A percentile compares a stretch with the other conserved stretches of the same genome.
Conservation (phyloP, 2,797 vertebrate genomes). For the Myiotriccus ornatus region DNA sequence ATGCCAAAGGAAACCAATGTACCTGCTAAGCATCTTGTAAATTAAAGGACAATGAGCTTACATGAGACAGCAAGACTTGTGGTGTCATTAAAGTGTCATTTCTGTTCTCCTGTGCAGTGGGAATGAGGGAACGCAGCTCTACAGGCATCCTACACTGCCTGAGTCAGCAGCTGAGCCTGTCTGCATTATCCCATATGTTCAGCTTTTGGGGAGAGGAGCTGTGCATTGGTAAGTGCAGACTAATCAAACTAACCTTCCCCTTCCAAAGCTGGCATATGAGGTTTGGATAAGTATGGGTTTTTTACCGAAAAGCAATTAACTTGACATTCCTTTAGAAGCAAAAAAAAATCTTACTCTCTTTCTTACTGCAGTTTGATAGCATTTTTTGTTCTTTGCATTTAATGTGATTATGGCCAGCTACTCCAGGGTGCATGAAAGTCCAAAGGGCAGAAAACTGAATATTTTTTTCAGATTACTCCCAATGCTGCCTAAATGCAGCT, state of each 20-base stretch:
- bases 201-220: background rate
- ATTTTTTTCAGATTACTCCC: background rate
- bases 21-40: accelerated
- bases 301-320: background rate
- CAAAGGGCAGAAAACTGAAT: background rate
- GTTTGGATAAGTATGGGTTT: background rate
- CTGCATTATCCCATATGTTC: background rate
- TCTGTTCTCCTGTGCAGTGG: background rate
- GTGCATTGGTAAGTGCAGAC: background rate
- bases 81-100: background rate
- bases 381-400: background rate
- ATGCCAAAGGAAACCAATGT: accelerated
- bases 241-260: background rate
- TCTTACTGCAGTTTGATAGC: background rate
- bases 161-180: background rate
- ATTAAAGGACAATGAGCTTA: background rate
- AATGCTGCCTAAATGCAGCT: background rate
- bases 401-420: background rate
- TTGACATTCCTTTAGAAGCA: background rate
- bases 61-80: background rate
- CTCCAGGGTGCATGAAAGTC: background rate
- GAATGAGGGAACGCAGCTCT: accelerated
- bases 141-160: accelerated
- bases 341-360: background rate
- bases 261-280: background rate